phyloP scores from a whole-genome alignment of 2,888 invertebrate genomes.

The Aphodius sticticus region DNA sequence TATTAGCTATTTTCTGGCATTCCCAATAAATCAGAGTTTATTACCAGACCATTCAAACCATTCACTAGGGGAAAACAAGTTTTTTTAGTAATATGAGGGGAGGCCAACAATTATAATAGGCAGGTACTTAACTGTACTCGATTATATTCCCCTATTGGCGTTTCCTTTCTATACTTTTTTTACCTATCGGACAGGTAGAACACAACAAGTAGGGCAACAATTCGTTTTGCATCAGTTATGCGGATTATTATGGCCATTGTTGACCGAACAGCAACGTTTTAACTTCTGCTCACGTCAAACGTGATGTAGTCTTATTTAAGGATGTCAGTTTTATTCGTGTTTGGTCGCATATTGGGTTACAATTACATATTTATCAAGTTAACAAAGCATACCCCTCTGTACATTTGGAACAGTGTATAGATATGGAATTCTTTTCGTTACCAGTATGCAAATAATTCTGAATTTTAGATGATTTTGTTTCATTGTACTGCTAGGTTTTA shows the following conservation, averaged over 20 bases:
- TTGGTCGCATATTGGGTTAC: not conserved
- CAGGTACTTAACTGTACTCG: not conserved
- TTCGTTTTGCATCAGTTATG: not conserved
- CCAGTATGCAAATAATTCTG: too few species aligned
- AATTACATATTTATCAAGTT: not conserved
- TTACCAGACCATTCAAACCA: not conserved
- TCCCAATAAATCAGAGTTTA: not conserved
- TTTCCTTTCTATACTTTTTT: not conserved
- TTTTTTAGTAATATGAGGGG: slow-evolving; percentile 4
- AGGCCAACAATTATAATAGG: not conserved
- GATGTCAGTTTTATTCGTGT: not conserved
- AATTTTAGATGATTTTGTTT: too few species aligned
- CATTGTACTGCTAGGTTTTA: too few species aligned
- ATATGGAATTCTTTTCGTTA: too few species aligned
- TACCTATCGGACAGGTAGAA: not conserved
- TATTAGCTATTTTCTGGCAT: too few species aligned
- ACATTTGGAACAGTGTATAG: too few species aligned
- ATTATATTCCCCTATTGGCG: not conserved
- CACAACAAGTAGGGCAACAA: not conserved
- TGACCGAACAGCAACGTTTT: not conserved
- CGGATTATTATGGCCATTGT: not conserved
- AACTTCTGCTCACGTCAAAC: not conserved
- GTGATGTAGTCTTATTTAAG: not conserved
- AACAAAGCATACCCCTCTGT: not conserved
- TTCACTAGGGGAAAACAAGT: not conserved